These are phyloP conservation scores for Phortica variegata DNA, from an alignment of 1,140 invertebrate genomes.

Conservation along the genomic window DNA sequence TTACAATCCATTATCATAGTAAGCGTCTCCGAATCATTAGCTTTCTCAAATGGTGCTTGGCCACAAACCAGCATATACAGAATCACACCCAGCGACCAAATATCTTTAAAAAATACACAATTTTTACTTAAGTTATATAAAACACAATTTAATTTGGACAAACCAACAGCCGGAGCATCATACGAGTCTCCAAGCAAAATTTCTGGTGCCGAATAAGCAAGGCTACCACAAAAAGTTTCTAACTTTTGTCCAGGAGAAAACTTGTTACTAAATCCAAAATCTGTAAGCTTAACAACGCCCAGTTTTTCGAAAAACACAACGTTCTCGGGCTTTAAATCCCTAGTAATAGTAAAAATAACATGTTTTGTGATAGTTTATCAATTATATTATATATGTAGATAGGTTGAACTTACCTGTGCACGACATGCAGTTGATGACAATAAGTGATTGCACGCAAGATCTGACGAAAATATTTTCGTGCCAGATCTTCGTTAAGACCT, in stretches of 20 bases:
- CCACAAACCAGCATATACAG: constrained; percentile 98
- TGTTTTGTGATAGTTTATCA: constrained; percentile 29
- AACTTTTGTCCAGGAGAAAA: constrained; percentile 97
- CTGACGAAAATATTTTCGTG: constrained; percentile 92
- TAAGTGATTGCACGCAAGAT: constrained; percentile 97
- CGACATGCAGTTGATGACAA: constrained; percentile 91
- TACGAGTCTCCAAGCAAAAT: constrained; percentile 95
- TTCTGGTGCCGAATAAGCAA: constrained; percentile 99
- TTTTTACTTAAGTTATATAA: no score
- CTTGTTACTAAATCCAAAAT: constrained; percentile 98
- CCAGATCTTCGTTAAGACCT: constrained; percentile 73
- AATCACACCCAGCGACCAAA: constrained; percentile 98
- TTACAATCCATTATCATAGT: constrained; percentile 99
- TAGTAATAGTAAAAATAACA: constrained; percentile 65
- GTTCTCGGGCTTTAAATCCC: constrained; percentile 98
- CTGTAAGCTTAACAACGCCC: constrained; percentile 96
- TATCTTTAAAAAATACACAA: constrained; percentile 68
- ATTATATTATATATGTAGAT: constrained; percentile 1
- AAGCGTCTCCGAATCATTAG: constrained; percentile 97
- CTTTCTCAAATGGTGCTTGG: constrained; percentile 96
- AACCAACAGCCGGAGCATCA: constrained; percentile 90
- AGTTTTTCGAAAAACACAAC: constrained; percentile 98
- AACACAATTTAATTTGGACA: constrained; percentile 39
- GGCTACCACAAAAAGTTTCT: constrained; percentile 97
- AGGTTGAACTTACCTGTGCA: constrained; percentile 76